phyloP scores from a whole-genome alignment of 2,797 vertebrate genomes.

The Limosa lapponica region DNA sequence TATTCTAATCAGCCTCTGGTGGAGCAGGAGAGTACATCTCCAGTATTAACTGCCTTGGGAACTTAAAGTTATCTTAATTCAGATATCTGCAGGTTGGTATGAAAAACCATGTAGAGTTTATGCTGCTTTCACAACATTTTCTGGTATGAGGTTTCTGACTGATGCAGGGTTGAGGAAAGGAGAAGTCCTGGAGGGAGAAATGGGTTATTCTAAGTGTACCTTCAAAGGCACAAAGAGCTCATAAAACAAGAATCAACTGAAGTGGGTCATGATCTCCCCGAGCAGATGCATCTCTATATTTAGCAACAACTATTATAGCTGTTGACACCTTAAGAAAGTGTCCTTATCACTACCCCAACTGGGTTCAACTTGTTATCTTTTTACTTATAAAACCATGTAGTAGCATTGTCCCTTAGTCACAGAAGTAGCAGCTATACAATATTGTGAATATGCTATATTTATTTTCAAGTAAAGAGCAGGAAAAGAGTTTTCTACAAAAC shows the following conservation, averaged over 20 bases:
- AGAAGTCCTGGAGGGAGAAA: not conserved
- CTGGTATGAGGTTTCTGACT: not conserved
- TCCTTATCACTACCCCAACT: not conserved
- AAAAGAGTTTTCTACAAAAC: not conserved
- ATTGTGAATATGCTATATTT: not conserved
- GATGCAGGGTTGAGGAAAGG: not conserved
- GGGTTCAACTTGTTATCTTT: not conserved
- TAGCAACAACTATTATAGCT: not conserved
- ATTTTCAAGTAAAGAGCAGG: not conserved
- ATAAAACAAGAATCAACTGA: not conserved
- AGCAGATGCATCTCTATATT: not conserved
- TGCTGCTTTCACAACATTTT: not conserved
- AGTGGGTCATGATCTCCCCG: not conserved
- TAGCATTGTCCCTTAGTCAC: not conserved
- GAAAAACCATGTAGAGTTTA: not conserved
- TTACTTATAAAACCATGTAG: not conserved
- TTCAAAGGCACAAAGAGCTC: not conserved
- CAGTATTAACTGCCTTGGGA: fast-evolving
- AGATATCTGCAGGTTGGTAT: not conserved
- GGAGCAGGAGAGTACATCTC: not conserved
- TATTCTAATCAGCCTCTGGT: not conserved
- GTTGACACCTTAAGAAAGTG: not conserved
- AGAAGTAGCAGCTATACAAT: not conserved
- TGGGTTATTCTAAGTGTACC: not conserved
- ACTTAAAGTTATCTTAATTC: not conserved